Evolutionary conservation across 2,797 vertebrate genomes (phyloP).

Genomic region (Eurystomus glaucurus): DNA sequence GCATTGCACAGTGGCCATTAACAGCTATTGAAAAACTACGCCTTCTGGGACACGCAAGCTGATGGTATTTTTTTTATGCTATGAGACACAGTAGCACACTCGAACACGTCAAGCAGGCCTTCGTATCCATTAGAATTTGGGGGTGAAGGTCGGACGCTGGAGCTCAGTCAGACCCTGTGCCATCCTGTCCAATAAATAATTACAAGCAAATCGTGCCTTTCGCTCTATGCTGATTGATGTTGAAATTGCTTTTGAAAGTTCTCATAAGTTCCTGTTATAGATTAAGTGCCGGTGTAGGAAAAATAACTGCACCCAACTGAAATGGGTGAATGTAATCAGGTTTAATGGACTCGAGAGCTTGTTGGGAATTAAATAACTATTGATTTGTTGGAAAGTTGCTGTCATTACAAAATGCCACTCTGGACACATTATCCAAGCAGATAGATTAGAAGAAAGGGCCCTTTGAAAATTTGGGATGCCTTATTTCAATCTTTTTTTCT

Average conservation of each 20-base stretch:
- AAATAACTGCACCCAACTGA: slow-evolving; percentile 92
- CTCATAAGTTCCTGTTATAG: slow-evolving; percentile 94
- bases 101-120: background rate
- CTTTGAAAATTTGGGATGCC: slow-evolving; percentile 77
- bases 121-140: slow-evolving; percentile 68
- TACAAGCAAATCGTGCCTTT: slow-evolving; percentile 88
- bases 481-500: slow-evolving; percentile 41
- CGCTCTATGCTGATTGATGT: slow-evolving; percentile 91
- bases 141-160: slow-evolving; percentile 76
- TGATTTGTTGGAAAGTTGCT: slow-evolving; percentile 93
- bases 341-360: slow-evolving; percentile 93
- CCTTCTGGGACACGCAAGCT: background rate
- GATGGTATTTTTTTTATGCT: background rate
- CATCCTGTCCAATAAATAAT: slow-evolving; percentile 89
- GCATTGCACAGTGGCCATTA: background rate
- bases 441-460: slow-evolving; percentile 86
- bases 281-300: slow-evolving; percentile 92
- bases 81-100: background rate
- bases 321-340: slow-evolving; percentile 94
- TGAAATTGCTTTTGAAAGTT: slow-evolving; percentile 94
- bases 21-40: background rate
- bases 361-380: slow-evolving; percentile 97
- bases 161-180: slow-evolving; percentile 77
- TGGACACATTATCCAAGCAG: slow-evolving; percentile 87
- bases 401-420: slow-evolving; percentile 93